These are phyloP conservation scores for Phaonia tiefii DNA, from an alignment of 2,888 invertebrate species.

Conservation along the genomic window DNA sequence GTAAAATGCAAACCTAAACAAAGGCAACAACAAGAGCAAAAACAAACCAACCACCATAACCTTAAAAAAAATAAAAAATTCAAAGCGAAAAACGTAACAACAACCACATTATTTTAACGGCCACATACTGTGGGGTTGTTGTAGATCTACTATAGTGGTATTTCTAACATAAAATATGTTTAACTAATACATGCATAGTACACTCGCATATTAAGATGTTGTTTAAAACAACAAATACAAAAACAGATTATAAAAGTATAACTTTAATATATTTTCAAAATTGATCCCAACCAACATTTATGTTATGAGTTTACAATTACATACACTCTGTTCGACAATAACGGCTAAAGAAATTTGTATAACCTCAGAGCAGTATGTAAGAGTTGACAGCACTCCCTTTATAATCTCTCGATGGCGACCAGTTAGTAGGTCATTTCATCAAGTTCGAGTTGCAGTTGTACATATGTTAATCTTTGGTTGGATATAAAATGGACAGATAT, in stretches of 20 bases:
- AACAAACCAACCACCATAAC: slow-evolving; percentile 17
- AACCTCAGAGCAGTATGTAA: no score
- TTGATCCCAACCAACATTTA: slow-evolving; percentile 1
- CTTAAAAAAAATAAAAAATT: slow-evolving; percentile 27
- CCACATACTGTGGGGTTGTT: background rate
- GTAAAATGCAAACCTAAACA: slow-evolving; percentile 26
- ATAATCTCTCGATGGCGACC: background rate
- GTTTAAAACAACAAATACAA: background rate
- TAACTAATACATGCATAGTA: no score
- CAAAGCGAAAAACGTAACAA: slow-evolving; percentile 10
- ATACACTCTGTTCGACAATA: background rate
- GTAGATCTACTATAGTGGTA: background rate
- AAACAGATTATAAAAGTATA: background rate
- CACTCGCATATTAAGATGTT: no score
- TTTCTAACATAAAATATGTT: no score
- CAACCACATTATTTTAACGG: slow-evolving; percentile 4
- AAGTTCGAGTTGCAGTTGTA: no score
- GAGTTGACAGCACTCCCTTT: no score
- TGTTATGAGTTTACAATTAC: background rate
- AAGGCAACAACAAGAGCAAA: slow-evolving; percentile 9
- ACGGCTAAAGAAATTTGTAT: no score
- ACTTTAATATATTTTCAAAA: slow-evolving; percentile 9
- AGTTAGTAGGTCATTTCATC: no score
- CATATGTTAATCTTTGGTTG: no score
- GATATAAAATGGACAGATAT: no score